A percentile compares a stretch with the other conserved stretches of the same genome.
phyloP scores from a whole-genome alignment of 2,113 vertebrate species.

The Platichthys flesus region DNA sequence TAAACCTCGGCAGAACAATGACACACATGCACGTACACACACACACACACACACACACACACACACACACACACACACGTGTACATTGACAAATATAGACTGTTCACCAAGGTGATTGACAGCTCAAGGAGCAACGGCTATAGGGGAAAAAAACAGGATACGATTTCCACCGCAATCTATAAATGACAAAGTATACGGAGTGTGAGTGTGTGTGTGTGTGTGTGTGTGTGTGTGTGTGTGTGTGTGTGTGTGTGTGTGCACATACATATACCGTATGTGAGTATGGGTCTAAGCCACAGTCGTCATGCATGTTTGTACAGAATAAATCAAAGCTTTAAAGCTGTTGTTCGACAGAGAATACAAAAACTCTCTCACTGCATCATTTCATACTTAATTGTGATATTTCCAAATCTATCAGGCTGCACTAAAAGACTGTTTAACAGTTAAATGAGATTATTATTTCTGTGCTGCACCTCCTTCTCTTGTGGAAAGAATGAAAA shows the following conservation, averaged over 20 bases:
- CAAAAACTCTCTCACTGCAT: background rate
- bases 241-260: background rate
- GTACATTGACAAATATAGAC: constrained; percentile 44
- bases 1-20: constrained; percentile 64
- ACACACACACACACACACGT: background rate
- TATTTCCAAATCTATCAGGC: background rate
- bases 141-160: constrained; percentile 67
- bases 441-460: too few relatives aligned
- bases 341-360: constrained; percentile 9
- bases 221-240: too few relatives aligned
- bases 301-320: constrained; percentile 1
- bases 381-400: background rate
- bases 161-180: constrained; percentile 42
- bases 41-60: background rate
- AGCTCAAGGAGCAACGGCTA: constrained; percentile 58
- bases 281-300: background rate
- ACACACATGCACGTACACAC: constrained; percentile 4
- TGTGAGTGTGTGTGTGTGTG: constrained; percentile 23
- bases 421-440: background rate
- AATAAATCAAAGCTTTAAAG: constrained; percentile 10
- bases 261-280: constrained; percentile 11
- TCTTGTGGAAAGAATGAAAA: constrained; percentile 6
- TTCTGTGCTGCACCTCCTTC: background rate
- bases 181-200: constrained; percentile 33
- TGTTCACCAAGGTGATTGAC: constrained; percentile 62